phyloP scores from a whole-genome alignment of 2,113 vertebrate species.

The Cervus canadensis region DNA sequence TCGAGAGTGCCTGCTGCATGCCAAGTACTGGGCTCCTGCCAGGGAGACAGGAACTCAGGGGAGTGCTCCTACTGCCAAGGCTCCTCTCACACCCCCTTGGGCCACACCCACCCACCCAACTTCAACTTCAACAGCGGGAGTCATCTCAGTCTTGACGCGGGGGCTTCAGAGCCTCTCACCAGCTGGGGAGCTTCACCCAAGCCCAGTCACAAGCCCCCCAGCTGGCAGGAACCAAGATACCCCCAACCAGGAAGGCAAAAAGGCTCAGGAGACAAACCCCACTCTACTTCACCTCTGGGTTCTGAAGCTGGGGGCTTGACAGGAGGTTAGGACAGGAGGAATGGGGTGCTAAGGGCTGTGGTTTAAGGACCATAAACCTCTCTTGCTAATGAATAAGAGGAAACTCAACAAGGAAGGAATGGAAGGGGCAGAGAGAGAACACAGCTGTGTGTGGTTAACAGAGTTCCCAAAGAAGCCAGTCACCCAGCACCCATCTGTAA shows the following conservation, averaged over 20 bases:
- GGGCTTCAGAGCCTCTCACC: not conserved
- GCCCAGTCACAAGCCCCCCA: not conserved
- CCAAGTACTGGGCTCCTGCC: not conserved
- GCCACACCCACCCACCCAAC: not conserved
- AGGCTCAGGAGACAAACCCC: not conserved
- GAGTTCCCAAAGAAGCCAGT: not conserved
- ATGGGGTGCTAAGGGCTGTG: not conserved
- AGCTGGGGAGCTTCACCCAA: not conserved
- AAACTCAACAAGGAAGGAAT: conserved; percentile 20
- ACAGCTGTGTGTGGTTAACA: not conserved
- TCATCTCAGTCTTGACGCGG: not conserved
- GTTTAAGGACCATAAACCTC: conserved; percentile 15
- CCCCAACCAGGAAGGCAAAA: not conserved
- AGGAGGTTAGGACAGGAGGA: not conserved
- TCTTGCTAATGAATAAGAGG: not conserved
- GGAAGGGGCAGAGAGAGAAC: not conserved
- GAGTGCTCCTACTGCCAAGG: too few species aligned
- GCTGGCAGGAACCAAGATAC: not conserved
- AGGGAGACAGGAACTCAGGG: not conserved
- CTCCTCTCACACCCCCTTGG: not conserved
- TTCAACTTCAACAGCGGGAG: not conserved
- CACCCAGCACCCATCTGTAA: not conserved
- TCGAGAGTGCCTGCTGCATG: not conserved
- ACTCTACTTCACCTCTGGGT: not conserved
- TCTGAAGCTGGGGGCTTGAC: not conserved